Base-by-base conservation (phyloP, 2,888 invertebrate species). In the Mythimna albipuncta region DNA sequence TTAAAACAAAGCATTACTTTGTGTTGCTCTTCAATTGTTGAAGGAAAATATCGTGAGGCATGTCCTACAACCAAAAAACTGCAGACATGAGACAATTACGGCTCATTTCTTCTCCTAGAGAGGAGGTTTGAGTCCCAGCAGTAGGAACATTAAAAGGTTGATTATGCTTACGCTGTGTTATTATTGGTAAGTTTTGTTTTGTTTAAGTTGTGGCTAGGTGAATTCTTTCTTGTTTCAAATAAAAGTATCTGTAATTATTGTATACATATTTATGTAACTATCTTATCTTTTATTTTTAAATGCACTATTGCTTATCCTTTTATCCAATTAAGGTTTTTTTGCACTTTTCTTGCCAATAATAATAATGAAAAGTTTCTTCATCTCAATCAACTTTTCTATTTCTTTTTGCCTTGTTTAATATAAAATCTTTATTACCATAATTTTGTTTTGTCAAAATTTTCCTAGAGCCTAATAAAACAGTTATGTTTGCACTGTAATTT, bases 391-490 rank as follows among this genome's bases (percentile, higher is more conserved):
- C 3, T 35, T 19, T 4, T 21, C 6, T 2, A 50, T 21, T 19
- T 0, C 13, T 32, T 58, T 62, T 19, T 35, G 44, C 32, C 5
- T 47, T 47, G 47, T 47, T 47, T 19, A 47, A 6, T 47, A 13
- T 16, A 47, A 47, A 47, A 47, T 66, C 65, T 54, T 21, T 16
- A 21, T 62, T 6, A 59, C n/a, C 11, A 57, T 52, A 19, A 54
- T 10, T n/a, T 72, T 72, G 16, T 75, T 72, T 68, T 7, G 26
- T 55, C 11, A 59, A 11, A 63, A 69, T 3, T 72, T 57, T 55
- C 35, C 19, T 26, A 38, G 6, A 16, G 6, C 10, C 9, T 16
- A n/a, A 41, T 69, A 35, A 59, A 64, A 55, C 11, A 13, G 32
- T 52, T 21, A 32, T n/a, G 16, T 50, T 35, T 47, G 21, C 69